Evolutionary conservation across 2,888 invertebrate genomes (phyloP), one percentile per base, ranked within the genome.

Genomic region (Trachelus troglodyta): DNA sequence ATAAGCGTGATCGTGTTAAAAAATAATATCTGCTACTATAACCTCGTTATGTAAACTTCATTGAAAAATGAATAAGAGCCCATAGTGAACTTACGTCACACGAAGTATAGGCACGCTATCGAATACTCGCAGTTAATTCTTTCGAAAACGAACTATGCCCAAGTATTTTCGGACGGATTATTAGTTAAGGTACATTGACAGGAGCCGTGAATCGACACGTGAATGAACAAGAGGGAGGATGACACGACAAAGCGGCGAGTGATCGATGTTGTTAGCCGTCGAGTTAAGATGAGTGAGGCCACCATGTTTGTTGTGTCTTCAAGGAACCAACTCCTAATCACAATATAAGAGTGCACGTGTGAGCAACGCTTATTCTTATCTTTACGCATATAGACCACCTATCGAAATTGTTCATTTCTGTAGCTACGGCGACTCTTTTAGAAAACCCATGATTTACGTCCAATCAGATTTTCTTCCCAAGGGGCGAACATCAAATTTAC

Each of bases 191-290:
- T 76, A 78, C 76, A 83, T 81, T 81, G 84, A 85, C 83, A 83
- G 84, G 83, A 83, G 81, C 80, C 77, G 83, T 85, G 85, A 87
- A 87, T 83, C 82, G 86, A 85, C 85, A 84, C 81, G 80, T 83
- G 84, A 85, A 85, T 83, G 84, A 80, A 85, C 82, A 85, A 80
- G 81, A 82, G 78, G 78, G 79, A 85, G 85, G 84, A 87, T 88
- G 89, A 89, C 88, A 84, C 83, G 87, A 88, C 88, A 84, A 89
- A 89, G 83, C 83, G 79, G 81, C 77, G 80, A 82, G 81, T 89
- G 89, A 90, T 90, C 88, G 89, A 90, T 90, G 88, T 81, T 69
- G 84, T 69, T 77, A 75, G 69, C 78, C 81, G 79, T 78, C 74
- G 74, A 74, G 74, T 31, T 11, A 23, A 35, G 74, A 69, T 33